Conservation (phyloP, 2,797 vertebrate genomes). For the Cyprinodon diabolis region DNA sequence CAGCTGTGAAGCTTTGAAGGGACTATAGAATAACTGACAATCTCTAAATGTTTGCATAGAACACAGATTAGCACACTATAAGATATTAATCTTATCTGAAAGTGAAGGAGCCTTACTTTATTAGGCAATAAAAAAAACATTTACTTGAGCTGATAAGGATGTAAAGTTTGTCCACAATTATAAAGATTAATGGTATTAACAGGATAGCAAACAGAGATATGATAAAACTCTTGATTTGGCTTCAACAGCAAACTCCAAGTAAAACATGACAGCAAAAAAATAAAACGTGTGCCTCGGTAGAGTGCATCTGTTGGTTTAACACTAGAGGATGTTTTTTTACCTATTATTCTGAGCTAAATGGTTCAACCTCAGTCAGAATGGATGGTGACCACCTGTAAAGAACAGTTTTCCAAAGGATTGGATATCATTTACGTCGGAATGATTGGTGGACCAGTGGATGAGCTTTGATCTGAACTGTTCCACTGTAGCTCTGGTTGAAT, state of each 20-base stretch:
- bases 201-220: conserved; percentile 9
- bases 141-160: conserved; percentile 19
- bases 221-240: neutral
- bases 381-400: neutral
- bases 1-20: conserved; percentile 23
- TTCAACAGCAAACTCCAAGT: neutral
- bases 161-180: conserved; percentile 7
- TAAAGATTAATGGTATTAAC: neutral
- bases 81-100: conserved; percentile 40
- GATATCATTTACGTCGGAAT: neutral
- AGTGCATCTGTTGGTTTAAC: neutral
- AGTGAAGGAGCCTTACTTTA: conserved; percentile 31
- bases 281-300: neutral
- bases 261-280: neutral
- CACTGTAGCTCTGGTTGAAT: neutral
- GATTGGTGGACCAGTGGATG: neutral
- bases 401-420: neutral
- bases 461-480: neutral
- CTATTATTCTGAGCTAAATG: neutral
- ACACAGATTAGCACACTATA: conserved; percentile 40
- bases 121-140: neutral
- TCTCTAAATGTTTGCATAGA: conserved; percentile 24
- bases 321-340: neutral
- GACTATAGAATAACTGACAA: conserved; percentile 20
- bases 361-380: neutral